These are phyloP conservation scores for Uloborus diversus DNA, from an alignment of 1,140 invertebrate genomes.

Conservation along the genomic window DNA sequence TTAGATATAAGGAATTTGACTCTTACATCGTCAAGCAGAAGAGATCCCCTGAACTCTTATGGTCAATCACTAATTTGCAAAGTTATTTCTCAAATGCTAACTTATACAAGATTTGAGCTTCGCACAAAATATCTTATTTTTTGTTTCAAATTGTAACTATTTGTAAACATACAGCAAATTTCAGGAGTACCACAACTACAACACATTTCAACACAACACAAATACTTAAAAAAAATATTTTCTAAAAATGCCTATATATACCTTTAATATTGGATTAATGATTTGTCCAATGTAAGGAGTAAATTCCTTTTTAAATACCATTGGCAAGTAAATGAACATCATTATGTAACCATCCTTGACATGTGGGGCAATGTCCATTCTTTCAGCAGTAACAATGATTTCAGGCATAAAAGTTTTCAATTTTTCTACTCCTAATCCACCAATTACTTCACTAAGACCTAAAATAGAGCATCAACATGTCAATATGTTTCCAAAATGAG, in stretches of 20 bases:
- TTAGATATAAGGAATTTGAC: too few relatives aligned
- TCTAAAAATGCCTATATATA: conserved; percentile 79
- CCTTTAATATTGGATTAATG: conserved; percentile 95
- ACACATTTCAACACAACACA: too few relatives aligned
- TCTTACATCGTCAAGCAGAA: too few relatives aligned
- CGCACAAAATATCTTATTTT: too few relatives aligned
- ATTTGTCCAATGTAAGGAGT: conserved; percentile 96
- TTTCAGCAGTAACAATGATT: conserved; percentile 94
- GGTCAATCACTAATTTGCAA: too few relatives aligned
- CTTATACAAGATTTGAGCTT: too few relatives aligned
- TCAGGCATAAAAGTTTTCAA: conserved; percentile 98
- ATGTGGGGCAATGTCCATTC: conserved; percentile 93
- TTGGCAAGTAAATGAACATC: conserved; percentile 99
- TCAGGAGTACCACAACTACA: too few relatives aligned
- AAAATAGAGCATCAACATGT: conserved; percentile 8
- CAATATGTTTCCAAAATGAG: not conserved
- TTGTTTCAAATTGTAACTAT: too few relatives aligned
- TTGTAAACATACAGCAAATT: too few relatives aligned
- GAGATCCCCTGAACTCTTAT: too few relatives aligned
- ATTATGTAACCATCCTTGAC: conserved; percentile 99
- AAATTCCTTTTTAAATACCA: conserved; percentile 94
- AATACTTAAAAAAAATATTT: too few relatives aligned
- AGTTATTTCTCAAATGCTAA: too few relatives aligned
- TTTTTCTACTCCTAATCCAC: conserved; percentile 93
- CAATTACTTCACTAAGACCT: conserved; percentile 81